Percentiles rank a stretch among this genome's conserved stretches.
phyloP scores from a whole-genome alignment of 2,113 vertebrate species.

The Triplophysa siluroides region DNA sequence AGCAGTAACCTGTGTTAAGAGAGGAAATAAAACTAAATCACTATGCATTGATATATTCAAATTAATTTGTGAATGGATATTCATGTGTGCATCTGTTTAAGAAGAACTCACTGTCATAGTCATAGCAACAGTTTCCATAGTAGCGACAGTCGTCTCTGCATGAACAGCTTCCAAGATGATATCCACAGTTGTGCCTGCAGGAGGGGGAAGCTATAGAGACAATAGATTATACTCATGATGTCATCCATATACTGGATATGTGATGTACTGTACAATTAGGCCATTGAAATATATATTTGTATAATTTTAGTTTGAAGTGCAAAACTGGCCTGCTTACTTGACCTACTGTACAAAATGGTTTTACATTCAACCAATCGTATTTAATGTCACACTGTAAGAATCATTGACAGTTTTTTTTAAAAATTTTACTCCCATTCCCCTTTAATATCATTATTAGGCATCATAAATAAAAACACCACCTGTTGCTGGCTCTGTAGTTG shows the following conservation, averaged over 20 bases:
- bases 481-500: not conserved
- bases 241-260: not conserved
- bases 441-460: slow-evolving; percentile 69
- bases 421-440: too few relatives aligned
- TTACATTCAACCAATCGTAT: slow-evolving; percentile 61
- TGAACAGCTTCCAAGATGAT: slow-evolving; percentile 62
- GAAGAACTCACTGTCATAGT: slow-evolving; percentile 49
- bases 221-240: not conserved
- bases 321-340: slow-evolving; percentile 45
- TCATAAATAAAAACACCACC: not conserved
- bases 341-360: slow-evolving; percentile 56
- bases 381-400: too few relatives aligned
- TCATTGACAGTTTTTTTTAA: too few relatives aligned
- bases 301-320: not conserved
- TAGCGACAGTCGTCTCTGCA: slow-evolving; percentile 58
- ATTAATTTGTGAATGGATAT: too few relatives aligned
- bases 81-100: too few relatives aligned
- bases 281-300: too few relatives aligned
- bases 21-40: too few relatives aligned
- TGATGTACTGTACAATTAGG: not conserved
- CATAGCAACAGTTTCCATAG: slow-evolving; percentile 56
- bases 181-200: slow-evolving; percentile 56
- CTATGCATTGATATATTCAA: too few relatives aligned
- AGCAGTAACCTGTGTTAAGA: too few relatives aligned
- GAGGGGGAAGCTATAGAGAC: not conserved